These are phyloP conservation scores for Thysanoteuthis rhombus DNA, from an alignment of 2,888 invertebrate species.

Conservation along the genomic window DNA sequence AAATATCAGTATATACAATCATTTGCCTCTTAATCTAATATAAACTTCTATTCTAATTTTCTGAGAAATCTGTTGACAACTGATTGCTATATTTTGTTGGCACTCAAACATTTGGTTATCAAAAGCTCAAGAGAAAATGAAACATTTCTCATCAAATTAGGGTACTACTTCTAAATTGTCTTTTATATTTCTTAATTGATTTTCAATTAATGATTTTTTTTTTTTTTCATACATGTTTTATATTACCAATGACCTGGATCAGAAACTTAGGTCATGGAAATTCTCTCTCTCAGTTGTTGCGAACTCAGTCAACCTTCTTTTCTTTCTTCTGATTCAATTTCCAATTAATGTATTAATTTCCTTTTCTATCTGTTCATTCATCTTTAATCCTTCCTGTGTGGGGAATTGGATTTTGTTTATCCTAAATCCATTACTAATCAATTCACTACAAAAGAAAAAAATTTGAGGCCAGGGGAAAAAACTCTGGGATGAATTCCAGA, in stretches of 20 bases:
- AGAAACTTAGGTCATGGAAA: neutral
- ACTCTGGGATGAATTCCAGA: neutral
- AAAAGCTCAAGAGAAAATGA: neutral
- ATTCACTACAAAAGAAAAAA: neutral
- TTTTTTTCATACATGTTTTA: neutral
- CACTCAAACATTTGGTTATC: neutral
- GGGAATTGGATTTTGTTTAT: neutral
- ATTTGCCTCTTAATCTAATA: too few relatives aligned
- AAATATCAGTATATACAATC: too few relatives aligned
- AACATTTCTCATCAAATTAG: neutral
- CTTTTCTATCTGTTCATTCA: neutral
- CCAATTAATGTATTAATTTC: neutral
- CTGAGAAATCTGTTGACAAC: neutral
- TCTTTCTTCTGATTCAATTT: neutral
- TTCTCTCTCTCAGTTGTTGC: neutral
- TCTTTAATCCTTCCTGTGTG: neutral
- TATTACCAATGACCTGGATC: neutral
- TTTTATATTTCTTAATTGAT: neutral
- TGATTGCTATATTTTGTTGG: neutral
- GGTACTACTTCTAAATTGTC: neutral
- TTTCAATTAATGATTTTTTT: neutral
- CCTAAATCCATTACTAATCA: neutral
- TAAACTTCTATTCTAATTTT: neutral
- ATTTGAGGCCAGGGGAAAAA: neutral
- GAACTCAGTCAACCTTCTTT: accelerated